Base-by-base conservation (phyloP, 2,888 invertebrate genomes). In the Tachina grossa region DNA sequence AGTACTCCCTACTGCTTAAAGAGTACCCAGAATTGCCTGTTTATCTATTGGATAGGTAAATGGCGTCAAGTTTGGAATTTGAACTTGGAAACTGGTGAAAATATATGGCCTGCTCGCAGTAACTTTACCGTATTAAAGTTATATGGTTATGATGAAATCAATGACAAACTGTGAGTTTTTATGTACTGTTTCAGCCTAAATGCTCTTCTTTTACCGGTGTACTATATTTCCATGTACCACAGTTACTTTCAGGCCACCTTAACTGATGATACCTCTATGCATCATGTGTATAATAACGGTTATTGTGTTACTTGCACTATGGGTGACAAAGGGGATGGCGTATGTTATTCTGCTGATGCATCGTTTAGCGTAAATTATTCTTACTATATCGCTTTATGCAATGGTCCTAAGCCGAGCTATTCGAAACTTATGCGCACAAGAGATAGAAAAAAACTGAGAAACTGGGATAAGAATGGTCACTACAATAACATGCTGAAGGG, bases 191-290 rank as follows among this genome's bases (percentile, higher is more conserved):
- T 55, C 43, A 43, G 11, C 41, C 43, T 1, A 8, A 59, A 31
- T 1, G 49, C 19, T 66, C 41, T 13, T 10, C 69, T 55, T 53
- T 80, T 65, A 63, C 41, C 31, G n/a, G 45, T n/a, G 45, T 43
- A 61, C 57, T 41, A 5, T 11, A 19, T 9, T 43, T n/a, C 14
- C 10, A 8, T 2, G 2, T 39, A 55, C 14, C 90, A 43, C 91
- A 97, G 97, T 85, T 98, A 96, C 92, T 98, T 95, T 90, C 93
- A 94, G 80, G 95, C 95, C 0, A 95, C 96, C 0, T 94, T 95
- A 1, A 93, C 93, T 4, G 93, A 93, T 9, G 93, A 94, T 83
- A 96, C 97, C 0, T 94, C 95, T 88, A 94, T 95, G 88, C 94
- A 95, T 83, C 97, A 98, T 86, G 93, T 95, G 53, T 94, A 94